Conservation (phyloP, 2,113 vertebrate genomes). For the Tupaia tana region DNA sequence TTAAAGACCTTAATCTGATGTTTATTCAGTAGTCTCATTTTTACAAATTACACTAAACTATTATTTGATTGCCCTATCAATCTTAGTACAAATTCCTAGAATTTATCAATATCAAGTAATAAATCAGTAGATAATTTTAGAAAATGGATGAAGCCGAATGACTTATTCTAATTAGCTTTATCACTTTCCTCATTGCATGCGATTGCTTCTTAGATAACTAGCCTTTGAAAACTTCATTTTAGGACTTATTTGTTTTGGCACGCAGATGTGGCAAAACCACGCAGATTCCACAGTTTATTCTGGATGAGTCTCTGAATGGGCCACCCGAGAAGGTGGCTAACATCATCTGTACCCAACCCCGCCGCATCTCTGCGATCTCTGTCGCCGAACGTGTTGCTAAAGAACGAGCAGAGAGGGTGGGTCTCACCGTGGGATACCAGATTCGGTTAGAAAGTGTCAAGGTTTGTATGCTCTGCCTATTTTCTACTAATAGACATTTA, state of each 20-base stretch:
- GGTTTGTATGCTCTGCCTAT: conserved; percentile 83
- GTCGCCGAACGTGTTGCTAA: conserved; percentile 96
- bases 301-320: conserved; percentile 92
- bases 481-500: background rate
- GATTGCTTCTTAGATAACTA: conserved; percentile 56
- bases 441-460: conserved; percentile 96
- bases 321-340: conserved; percentile 89
- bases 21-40: background rate
- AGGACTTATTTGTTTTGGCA: conserved; percentile 67
- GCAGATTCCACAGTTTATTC: conserved; percentile 98
- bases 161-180: conserved; percentile 5
- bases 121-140: background rate
- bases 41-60: conserved; percentile 11
- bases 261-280: conserved; percentile 98
- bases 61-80: background rate
- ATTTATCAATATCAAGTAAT: background rate
- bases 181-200: conserved; percentile 4
- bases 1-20: conserved; percentile 1
- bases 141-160: background rate
- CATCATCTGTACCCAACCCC: conserved; percentile 97
- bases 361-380: conserved; percentile 96
- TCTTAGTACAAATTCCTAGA: conserved; percentile 15
- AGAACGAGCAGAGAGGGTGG: conserved; percentile 93
- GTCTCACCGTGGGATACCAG: conserved; percentile 96
- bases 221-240: conserved; percentile 70